These are phyloP conservation scores for Cyphomyrus plagiostoma DNA, from an alignment of 2,113 vertebrate genomes.

Conservation along the genomic window DNA sequence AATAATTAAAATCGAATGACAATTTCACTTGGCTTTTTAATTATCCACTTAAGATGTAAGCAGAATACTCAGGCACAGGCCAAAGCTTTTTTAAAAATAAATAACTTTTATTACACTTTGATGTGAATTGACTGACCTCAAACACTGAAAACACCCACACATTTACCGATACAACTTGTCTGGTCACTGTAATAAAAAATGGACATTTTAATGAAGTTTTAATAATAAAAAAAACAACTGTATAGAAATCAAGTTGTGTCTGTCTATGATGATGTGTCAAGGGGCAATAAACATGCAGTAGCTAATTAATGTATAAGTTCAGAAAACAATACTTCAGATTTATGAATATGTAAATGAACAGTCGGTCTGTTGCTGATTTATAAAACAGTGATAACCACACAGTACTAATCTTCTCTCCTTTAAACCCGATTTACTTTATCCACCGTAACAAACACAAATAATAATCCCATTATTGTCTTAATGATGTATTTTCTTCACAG, in stretches of 20 bases:
- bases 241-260: conserved; percentile 1
- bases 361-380: conserved; percentile 51
- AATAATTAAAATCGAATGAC: conserved; percentile 44
- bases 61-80: conserved; percentile 18
- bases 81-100: not conserved
- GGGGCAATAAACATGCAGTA: conserved; percentile 42
- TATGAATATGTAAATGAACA: conserved; percentile 66
- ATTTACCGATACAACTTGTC: conserved; percentile 37
- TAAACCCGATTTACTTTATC: conserved; percentile 69
- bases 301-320: conserved; percentile 67
- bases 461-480: conserved; percentile 74
- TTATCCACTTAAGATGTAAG: conserved; percentile 34
- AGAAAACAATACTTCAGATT: conserved; percentile 47
- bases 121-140: conserved; percentile 25
- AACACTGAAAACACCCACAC: conserved; percentile 48
- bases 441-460: conserved; percentile 72
- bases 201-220: conserved; percentile 26
- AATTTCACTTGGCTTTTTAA: conserved; percentile 37
- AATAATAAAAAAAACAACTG: conserved; percentile 12
- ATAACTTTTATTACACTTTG: conserved; percentile 22
- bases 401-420: conserved; percentile 65
- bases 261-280: conserved; percentile 46
- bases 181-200: conserved; percentile 35
- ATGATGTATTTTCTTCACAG: conserved; percentile 65
- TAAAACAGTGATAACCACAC: conserved; percentile 63